Evolutionary conservation across 2,113 vertebrate species (phyloP).

Genomic region (Sylvilagus bachmani): DNA sequence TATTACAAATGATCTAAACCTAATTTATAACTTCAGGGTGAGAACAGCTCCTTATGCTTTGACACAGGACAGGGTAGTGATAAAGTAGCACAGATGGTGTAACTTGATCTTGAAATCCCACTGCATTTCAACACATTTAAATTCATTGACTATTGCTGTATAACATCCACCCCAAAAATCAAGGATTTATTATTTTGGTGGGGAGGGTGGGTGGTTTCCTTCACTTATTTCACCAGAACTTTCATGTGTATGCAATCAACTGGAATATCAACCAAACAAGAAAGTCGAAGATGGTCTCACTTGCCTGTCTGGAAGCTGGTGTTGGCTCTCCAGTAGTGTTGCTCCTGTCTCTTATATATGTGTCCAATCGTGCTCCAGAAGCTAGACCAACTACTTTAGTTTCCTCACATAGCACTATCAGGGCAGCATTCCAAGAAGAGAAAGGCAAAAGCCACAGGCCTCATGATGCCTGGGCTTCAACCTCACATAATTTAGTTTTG

Average conservation of each 20-base stretch:
- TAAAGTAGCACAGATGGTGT: background rate
- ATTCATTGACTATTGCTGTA: background rate
- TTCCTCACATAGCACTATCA: background rate
- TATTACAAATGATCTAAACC: slow-evolving; percentile 16
- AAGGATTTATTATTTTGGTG: background rate
- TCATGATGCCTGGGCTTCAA: background rate
- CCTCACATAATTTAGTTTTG: background rate
- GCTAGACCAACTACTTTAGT: too few species aligned
- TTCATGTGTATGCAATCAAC: background rate
- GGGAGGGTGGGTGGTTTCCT: background rate
- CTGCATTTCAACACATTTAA: background rate
- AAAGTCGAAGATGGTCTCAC: background rate
- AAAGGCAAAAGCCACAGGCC: background rate
- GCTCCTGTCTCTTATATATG: background rate
- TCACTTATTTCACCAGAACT: background rate
- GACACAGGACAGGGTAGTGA: background rate
- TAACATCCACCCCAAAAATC: background rate
- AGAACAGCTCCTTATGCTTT: slow-evolving; percentile 13
- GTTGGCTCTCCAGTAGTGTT: background rate
- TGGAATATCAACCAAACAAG: background rate
- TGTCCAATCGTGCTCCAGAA: background rate
- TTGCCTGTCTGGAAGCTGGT: too few species aligned
- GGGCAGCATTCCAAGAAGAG: background rate
- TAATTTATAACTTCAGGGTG: background rate
- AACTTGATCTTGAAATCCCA: background rate